A percentile compares a stretch with the other conserved stretches of the same genome.
Evolutionary conservation across 2,113 vertebrate species (phyloP).

Genomic region (Tauraco erythrolophus): DNA sequence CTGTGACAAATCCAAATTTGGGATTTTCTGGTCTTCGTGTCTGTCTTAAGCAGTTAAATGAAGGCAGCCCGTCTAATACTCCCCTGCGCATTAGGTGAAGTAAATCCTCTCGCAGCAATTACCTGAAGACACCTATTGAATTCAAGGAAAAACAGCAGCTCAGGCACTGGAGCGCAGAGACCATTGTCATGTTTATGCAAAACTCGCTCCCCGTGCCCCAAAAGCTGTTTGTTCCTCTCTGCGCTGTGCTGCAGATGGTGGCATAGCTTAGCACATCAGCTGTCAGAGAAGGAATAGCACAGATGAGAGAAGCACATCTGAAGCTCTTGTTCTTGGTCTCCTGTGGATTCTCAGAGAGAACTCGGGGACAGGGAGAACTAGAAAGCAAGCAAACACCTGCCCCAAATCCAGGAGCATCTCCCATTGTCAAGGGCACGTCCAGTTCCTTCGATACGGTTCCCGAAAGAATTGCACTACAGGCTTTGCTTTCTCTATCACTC

Average conservation of each 20-base stretch:
- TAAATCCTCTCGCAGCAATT: slow-evolving; percentile 12
- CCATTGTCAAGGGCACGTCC: not conserved
- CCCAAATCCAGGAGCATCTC: not conserved
- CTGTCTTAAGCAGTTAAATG: not conserved
- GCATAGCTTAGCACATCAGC: not conserved
- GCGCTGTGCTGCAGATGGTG: not conserved
- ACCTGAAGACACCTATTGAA: slow-evolving; percentile 12
- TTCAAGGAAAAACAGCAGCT: not conserved
- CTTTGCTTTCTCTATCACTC: not conserved
- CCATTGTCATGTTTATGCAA: not conserved
- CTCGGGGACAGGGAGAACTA: not conserved
- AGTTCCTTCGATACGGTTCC: fast-evolving
- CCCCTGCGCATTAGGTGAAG: not conserved
- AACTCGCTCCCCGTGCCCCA: not conserved
- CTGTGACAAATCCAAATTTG: slow-evolving; percentile 24
- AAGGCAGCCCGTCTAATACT: slow-evolving; percentile 7
- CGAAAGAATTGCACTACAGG: not conserved
- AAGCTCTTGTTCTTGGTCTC: not conserved
- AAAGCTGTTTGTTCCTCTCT: not conserved
- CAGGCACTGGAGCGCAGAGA: not conserved
- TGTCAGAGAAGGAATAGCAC: not conserved
- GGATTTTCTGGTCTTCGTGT: slow-evolving; percentile 13
- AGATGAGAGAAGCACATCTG: not conserved
- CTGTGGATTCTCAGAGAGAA: not conserved
- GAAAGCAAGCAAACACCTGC: not conserved